Evolutionary conservation across 1,140 invertebrate genomes (phyloP).

Genomic region (Rhyzopertha dominica): DNA sequence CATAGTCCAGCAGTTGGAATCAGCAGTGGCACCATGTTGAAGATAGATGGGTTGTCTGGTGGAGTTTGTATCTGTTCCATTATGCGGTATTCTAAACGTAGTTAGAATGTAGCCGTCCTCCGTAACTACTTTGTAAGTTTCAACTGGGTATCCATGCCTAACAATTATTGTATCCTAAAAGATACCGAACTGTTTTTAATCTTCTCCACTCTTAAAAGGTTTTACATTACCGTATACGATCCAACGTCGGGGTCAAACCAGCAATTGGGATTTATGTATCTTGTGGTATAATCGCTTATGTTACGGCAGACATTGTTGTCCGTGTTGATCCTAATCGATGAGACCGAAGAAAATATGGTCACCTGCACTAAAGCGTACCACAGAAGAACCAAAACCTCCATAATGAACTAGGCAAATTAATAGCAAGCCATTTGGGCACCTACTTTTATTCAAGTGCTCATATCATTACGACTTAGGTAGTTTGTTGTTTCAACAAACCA

Average conservation of each 20-base stretch:
- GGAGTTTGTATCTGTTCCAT: neutral
- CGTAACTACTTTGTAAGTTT: conserved; percentile 46
- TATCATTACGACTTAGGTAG: no score
- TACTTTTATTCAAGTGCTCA: no score
- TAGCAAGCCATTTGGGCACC: no score
- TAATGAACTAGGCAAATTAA: no score
- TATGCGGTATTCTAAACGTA: conserved; percentile 9
- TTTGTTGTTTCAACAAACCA: no score
- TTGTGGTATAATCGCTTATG: conserved; percentile 25
- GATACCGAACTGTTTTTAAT: no score
- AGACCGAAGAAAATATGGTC: no score
- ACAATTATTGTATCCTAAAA: conserved; percentile 31
- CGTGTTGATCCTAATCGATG: no score
- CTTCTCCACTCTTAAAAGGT: no score
- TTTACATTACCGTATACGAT: conserved; percentile 22
- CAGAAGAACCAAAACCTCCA: no score
- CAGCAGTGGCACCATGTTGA: conserved; percentile 58
- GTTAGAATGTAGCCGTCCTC: conserved; percentile 55
- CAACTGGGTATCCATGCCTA: conserved; percentile 34
- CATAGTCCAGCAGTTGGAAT: conserved; percentile 53
- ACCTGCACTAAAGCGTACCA: no score
- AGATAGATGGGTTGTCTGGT: conserved; percentile 50
- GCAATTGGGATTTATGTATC: conserved; percentile 25
- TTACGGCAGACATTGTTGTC: conserved; percentile 30
- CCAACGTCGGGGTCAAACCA: conserved; percentile 29